Conservation (phyloP, 2,888 invertebrate species). For the Balanococcus diminutus region DNA sequence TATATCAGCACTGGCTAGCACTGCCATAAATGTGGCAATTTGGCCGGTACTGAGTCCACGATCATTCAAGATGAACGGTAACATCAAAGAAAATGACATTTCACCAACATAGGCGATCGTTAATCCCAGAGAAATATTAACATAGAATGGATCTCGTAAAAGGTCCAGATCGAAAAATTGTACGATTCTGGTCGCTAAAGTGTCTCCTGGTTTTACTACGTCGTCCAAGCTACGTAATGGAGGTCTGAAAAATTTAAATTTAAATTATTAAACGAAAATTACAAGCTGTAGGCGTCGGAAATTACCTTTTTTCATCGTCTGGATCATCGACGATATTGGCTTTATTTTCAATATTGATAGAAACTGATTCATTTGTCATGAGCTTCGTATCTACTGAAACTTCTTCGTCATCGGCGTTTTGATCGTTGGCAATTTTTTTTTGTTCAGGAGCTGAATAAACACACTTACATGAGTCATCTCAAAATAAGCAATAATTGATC, state of each 20-base stretch:
- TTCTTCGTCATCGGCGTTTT: constrained; percentile 7
- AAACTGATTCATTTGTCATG: background rate
- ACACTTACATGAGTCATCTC: background rate
- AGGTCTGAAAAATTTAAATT: constrained; percentile 7
- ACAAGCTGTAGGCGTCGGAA: background rate
- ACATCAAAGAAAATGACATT: constrained; percentile 71
- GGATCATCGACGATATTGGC: background rate
- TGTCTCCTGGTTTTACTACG: constrained; percentile 2
- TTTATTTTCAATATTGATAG: background rate
- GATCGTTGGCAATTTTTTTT: constrained; percentile 7
- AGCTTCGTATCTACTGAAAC: constrained; percentile 19
- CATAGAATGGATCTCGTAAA: constrained; percentile 71
- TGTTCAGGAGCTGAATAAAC: background rate
- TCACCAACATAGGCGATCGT: constrained; percentile 73
- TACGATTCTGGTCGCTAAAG: background rate
- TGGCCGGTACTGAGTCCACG: constrained; percentile 67
- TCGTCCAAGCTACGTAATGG: constrained; percentile 45
- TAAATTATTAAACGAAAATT: background rate
- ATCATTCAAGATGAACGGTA: constrained; percentile 72
- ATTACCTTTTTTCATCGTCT: background rate
- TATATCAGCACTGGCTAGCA: constrained; percentile 66
- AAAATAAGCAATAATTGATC: background rate
- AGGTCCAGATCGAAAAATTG: constrained; percentile 70
- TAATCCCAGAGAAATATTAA: constrained; percentile 72
- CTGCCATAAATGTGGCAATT: constrained; percentile 70